phyloP scores from a whole-genome alignment of 2,888 invertebrate species.

The Adela reaumurella region DNA sequence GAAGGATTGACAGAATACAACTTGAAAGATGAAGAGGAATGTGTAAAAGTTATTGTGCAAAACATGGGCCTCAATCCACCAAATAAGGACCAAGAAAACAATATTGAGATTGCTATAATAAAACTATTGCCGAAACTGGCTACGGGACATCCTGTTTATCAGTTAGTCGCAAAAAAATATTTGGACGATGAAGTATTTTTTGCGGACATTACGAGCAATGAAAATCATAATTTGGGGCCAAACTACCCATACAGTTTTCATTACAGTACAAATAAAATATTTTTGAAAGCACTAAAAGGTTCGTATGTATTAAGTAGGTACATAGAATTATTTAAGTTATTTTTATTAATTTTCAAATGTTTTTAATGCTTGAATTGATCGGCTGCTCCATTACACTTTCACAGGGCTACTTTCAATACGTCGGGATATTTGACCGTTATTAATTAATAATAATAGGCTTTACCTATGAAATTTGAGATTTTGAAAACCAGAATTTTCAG shows the following conservation, averaged over 20 bases:
- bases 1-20: slow-evolving; percentile 12
- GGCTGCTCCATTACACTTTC: too few species aligned
- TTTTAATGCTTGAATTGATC: too few species aligned
- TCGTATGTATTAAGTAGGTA: slow-evolving; percentile 16
- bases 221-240: slow-evolving; percentile 34
- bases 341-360: too few species aligned
- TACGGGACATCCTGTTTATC: slow-evolving; percentile 25
- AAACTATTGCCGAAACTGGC: slow-evolving; percentile 39
- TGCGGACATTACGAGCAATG: slow-evolving; percentile 36
- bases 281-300: slow-evolving; percentile 38
- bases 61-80: neutral
- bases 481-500: too few species aligned
- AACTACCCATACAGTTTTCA: slow-evolving; percentile 45
- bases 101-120: slow-evolving; percentile 23
- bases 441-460: too few species aligned
- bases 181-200: slow-evolving; percentile 31
- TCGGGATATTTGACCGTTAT: too few species aligned
- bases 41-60: slow-evolving; percentile 4
- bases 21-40: slow-evolving; percentile 13
- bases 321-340: too few species aligned
- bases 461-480: too few species aligned
- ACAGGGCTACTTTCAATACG: too few species aligned
- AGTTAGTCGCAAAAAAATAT: slow-evolving; percentile 37
- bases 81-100: slow-evolving; percentile 2
- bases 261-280: slow-evolving; percentile 28